Conservation (phyloP, 2,888 invertebrate species). For the Melinaea menophilus region DNA sequence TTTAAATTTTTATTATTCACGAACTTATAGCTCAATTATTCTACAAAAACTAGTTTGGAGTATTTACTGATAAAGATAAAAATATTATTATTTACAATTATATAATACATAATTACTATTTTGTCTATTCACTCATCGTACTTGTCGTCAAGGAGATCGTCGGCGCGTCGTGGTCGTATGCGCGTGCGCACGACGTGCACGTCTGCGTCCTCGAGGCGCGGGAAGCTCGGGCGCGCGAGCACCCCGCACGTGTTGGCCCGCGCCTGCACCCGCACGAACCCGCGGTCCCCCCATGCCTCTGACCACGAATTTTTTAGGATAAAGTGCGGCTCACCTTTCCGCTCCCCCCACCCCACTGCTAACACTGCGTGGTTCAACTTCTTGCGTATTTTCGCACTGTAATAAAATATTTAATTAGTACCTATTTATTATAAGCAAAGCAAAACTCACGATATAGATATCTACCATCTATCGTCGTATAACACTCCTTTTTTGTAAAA, state of each 20-base stretch:
- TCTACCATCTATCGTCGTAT: slow-evolving; percentile 58
- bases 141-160: too few relatives aligned
- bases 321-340: slow-evolving; percentile 52
- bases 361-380: slow-evolving; percentile 56
- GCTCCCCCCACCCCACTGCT: slow-evolving; percentile 62
- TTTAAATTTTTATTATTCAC: too few relatives aligned
- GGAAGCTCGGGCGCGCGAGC: slow-evolving; percentile 54
- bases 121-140: too few relatives aligned
- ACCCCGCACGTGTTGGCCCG: slow-evolving; percentile 61
- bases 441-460: slow-evolving; percentile 1
- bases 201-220: slow-evolving; percentile 47
- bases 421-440: background rate
- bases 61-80: too few relatives aligned
- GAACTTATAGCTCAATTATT: too few relatives aligned
- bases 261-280: slow-evolving; percentile 55
- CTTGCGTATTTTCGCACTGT: slow-evolving; percentile 42
- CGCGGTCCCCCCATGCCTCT: slow-evolving; percentile 54
- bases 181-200: slow-evolving; percentile 32
- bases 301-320: slow-evolving; percentile 66
- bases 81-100: too few relatives aligned
- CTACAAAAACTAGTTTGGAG: too few relatives aligned
- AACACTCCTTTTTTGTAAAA: slow-evolving; percentile 53
- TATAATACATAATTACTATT: too few relatives aligned
- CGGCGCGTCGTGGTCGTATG: too few relatives aligned
- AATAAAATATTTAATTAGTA: slow-evolving; percentile 14